phyloP scores from a whole-genome alignment of 2,797 vertebrate species.

The Etheostoma nigrum region DNA sequence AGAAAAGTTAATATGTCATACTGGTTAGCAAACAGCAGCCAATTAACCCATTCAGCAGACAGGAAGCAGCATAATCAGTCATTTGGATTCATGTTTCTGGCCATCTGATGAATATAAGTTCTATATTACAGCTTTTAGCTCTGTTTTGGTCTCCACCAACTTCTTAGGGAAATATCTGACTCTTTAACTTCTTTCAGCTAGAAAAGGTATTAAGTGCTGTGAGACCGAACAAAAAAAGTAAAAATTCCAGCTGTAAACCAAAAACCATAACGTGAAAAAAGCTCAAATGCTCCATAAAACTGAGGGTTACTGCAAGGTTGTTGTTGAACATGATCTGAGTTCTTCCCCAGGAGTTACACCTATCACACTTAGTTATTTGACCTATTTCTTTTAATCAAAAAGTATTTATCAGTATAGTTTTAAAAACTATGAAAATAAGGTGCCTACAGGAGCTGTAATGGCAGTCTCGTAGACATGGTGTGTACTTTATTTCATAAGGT shows the following conservation, averaged over 20 bases:
- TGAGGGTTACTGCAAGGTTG: neutral
- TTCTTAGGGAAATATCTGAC: neutral
- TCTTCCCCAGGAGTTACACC: neutral
- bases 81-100: neutral
- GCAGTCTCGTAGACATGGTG: constrained; percentile 27
- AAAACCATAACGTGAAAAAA: constrained; percentile 4
- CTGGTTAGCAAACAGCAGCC: neutral
- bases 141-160: neutral
- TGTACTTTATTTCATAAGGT: constrained; percentile 58
- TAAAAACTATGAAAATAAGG: constrained; percentile 22
- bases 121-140: neutral
- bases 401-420: constrained; percentile 27
- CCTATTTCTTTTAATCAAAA: constrained; percentile 1
- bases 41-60: neutral
- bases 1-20: neutral
- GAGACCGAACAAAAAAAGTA: neutral
- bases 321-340: neutral
- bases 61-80: neutral
- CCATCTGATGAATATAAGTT: neutral
- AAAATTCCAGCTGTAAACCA: neutral
- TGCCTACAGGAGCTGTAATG: constrained; percentile 23
- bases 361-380: constrained; percentile 22
- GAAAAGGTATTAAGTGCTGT: neutral
- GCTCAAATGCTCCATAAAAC: constrained; percentile 1
- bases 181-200: neutral